Conservation (phyloP, 2,888 invertebrate genomes). For the Periphyllus acericola region DNA sequence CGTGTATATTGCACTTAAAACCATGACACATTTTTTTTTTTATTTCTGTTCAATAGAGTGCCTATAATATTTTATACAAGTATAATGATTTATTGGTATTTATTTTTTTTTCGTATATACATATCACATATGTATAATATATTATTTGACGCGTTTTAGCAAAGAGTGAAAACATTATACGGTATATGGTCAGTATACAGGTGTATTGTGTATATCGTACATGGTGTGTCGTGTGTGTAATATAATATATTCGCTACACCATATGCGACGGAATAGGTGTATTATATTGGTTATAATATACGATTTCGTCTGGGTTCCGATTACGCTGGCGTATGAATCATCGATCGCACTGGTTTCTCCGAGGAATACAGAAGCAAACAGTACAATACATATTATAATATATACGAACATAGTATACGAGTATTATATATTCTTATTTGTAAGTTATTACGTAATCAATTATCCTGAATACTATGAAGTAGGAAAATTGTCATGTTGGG, state of each 20-base stretch:
- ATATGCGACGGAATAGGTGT: no score
- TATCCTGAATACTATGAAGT: neutral
- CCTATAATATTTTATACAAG: neutral
- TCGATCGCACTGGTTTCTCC: neutral
- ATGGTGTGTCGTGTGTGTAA: no score
- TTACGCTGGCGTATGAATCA: neutral
- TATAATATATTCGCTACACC: neutral
- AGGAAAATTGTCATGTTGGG: neutral
- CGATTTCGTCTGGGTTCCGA: neutral
- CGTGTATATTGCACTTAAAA: slow-evolving; percentile 3
- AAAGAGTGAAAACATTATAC: neutral
- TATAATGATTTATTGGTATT: slow-evolving; percentile 29
- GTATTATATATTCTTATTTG: no score
- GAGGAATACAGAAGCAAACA: neutral
- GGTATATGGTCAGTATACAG: no score
- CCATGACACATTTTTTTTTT: slow-evolving; percentile 36
- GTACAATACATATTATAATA: neutral
- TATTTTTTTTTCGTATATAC: neutral
- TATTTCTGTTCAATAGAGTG: neutral
- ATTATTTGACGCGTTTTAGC: neutral
- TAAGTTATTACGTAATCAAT: no score
- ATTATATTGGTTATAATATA: neutral
- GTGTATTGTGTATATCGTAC: no score
- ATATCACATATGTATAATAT: neutral
- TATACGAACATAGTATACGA: no score